phyloP scores from a whole-genome alignment of 2,888 invertebrate species.

The Polymixis lichenea region DNA sequence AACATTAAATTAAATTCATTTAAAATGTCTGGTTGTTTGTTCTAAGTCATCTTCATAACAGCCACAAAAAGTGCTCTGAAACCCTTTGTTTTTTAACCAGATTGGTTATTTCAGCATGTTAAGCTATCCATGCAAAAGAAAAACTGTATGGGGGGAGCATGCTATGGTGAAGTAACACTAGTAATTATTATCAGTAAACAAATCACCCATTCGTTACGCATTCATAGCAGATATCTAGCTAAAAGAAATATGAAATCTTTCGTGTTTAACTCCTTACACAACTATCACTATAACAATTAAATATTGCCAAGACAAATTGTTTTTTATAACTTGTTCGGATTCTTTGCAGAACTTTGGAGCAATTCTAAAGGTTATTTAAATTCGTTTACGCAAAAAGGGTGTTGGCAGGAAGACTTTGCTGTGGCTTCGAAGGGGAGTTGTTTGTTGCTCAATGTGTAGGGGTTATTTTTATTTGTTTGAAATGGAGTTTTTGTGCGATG shows the following conservation, averaged over 20 bases:
- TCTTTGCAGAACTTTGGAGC: background rate
- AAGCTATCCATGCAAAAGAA: background rate
- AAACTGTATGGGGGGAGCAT: background rate
- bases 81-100: background rate
- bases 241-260: slow-evolving; percentile 6
- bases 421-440: background rate
- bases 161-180: slow-evolving; percentile 15
- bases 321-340: background rate
- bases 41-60: background rate
- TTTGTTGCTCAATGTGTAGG: background rate
- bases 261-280: background rate
- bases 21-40: background rate
- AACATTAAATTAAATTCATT: background rate
- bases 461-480: background rate
- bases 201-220: slow-evolving; percentile 36
- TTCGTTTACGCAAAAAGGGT: background rate
- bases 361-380: background rate
- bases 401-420: background rate
- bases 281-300: background rate
- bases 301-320: slow-evolving; percentile 18
- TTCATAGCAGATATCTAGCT: background rate
- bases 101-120: background rate
- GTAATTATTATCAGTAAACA: slow-evolving; percentile 36
- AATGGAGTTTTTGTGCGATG: background rate
- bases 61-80: background rate